These are phyloP conservation scores for Sinocyclocheilus anophthalmus DNA, from an alignment of 2,113 vertebrate genomes.

Conservation along the genomic window DNA sequence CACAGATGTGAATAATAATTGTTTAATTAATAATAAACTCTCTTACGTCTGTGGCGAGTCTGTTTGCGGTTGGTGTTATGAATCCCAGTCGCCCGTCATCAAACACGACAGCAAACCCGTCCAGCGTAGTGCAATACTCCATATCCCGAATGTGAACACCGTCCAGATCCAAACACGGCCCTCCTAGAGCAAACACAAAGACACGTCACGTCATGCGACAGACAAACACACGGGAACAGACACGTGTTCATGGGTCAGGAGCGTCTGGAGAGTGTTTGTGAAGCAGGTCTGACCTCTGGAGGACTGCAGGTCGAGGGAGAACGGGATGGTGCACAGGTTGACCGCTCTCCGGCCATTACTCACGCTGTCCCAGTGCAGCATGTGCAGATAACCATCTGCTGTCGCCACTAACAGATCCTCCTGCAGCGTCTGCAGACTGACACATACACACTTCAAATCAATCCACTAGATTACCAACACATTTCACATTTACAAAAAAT, in stretches of 20 bases:
- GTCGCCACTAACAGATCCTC: constrained; percentile 93
- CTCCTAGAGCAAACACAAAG: constrained; percentile 68
- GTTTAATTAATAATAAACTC: too few species aligned
- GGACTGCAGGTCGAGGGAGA: constrained; percentile 96
- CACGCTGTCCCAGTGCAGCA: constrained; percentile 95
- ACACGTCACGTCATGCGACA: neutral
- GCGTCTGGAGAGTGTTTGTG: too few species aligned
- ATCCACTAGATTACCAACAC: too few species aligned
- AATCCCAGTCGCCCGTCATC: constrained; percentile 95
- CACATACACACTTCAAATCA: too few species aligned
- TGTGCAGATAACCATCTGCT: constrained; percentile 90
- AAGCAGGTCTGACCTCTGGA: constrained; percentile 82
- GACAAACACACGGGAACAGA: neutral
- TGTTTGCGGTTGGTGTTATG: constrained; percentile 89
- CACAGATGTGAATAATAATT: too few species aligned
- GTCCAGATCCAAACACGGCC: constrained; percentile 89
- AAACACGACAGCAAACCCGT: constrained; percentile 94
- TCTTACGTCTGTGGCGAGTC: constrained; percentile 87
- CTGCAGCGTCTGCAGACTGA: constrained; percentile 89
- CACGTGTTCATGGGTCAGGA: too few species aligned
- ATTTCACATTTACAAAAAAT: too few species aligned
- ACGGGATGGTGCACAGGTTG: constrained; percentile 90
- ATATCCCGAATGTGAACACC: constrained; percentile 86
- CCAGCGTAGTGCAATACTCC: constrained; percentile 93
- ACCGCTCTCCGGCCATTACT: constrained; percentile 91